phyloP scores from a whole-genome alignment of 2,888 invertebrate species.

The Teleiodes luculella region DNA sequence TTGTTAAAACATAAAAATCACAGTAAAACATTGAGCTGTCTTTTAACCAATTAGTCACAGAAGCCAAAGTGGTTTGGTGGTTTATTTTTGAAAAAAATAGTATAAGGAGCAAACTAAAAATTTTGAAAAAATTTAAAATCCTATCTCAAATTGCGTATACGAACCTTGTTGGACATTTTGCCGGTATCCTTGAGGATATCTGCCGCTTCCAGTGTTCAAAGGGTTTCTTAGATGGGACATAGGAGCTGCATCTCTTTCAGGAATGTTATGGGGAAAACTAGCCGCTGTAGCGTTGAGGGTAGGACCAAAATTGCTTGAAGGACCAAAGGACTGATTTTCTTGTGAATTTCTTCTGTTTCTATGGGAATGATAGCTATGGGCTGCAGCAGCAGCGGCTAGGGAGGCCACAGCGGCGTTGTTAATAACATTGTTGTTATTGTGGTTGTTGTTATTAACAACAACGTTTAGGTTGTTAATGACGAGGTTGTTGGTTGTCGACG shows the following conservation, averaged over 20 bases:
- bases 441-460: constrained; percentile 76
- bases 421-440: constrained; percentile 74
- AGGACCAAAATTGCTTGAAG: constrained; percentile 64
- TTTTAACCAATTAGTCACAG: constrained; percentile 66
- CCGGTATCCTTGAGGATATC: constrained; percentile 69
- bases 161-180: constrained; percentile 75
- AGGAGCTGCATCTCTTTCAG: constrained; percentile 66
- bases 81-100: constrained; percentile 25
- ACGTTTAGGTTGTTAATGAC: constrained; percentile 74
- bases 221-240: constrained; percentile 72
- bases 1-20: constrained; percentile 33
- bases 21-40: constrained; percentile 62
- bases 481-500: constrained; percentile 74
- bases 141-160: constrained; percentile 65
- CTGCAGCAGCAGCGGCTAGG: constrained; percentile 71
- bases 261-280: constrained; percentile 61
- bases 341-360: constrained; percentile 70
- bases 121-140: constrained; percentile 43
- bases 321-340: constrained; percentile 63
- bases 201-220: constrained; percentile 65
- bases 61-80: constrained; percentile 72
- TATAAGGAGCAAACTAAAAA: constrained; percentile 17
- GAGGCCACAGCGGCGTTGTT: constrained; percentile 75
- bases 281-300: constrained; percentile 66
- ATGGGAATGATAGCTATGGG: constrained; percentile 70